These are phyloP conservation scores for Lypha dubia DNA, from an alignment of 2,888 invertebrate species.

Conservation along the genomic window DNA sequence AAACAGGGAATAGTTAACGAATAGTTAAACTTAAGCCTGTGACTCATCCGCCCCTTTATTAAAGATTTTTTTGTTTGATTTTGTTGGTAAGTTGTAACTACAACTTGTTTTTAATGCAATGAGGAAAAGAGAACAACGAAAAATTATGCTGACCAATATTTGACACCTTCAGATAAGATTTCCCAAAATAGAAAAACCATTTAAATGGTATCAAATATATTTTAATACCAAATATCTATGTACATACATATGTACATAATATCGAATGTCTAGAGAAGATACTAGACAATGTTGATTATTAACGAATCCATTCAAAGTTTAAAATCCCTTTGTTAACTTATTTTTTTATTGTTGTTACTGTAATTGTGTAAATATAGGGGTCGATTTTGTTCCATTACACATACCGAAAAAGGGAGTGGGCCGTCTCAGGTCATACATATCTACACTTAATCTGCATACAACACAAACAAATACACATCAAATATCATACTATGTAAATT, in stretches of 20 bases:
- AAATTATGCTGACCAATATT: slow-evolving; percentile 31
- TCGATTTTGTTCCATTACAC: slow-evolving; percentile 56
- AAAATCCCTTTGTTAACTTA: slow-evolving; percentile 37
- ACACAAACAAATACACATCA: slow-evolving; percentile 40
- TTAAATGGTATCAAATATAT: not conserved
- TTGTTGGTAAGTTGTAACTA: slow-evolving; percentile 13
- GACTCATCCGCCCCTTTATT: slow-evolving; percentile 80
- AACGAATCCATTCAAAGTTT: slow-evolving; percentile 10
- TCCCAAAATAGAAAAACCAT: not conserved
- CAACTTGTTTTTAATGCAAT: slow-evolving; percentile 25
- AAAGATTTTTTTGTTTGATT: slow-evolving; percentile 37
- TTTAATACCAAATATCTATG: not conserved
- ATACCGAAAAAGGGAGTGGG: slow-evolving; percentile 73
- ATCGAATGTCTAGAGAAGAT: too few species aligned
- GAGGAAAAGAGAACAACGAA: not conserved
- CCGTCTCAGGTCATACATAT: slow-evolving; percentile 41
- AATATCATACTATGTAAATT: too few species aligned
- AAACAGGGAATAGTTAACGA: slow-evolving; percentile 40
- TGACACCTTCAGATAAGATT: not conserved
- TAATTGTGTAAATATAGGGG: slow-evolving; percentile 59
- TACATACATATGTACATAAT: not conserved
- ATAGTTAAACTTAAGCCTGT: slow-evolving; percentile 75
- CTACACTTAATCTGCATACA: slow-evolving; percentile 52
- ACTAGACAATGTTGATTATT: not conserved
- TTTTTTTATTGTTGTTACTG: slow-evolving; percentile 14